Evolutionary conservation across 2,888 invertebrate genomes (phyloP).

Genomic region (Petrolisthes cinctipes): DNA sequence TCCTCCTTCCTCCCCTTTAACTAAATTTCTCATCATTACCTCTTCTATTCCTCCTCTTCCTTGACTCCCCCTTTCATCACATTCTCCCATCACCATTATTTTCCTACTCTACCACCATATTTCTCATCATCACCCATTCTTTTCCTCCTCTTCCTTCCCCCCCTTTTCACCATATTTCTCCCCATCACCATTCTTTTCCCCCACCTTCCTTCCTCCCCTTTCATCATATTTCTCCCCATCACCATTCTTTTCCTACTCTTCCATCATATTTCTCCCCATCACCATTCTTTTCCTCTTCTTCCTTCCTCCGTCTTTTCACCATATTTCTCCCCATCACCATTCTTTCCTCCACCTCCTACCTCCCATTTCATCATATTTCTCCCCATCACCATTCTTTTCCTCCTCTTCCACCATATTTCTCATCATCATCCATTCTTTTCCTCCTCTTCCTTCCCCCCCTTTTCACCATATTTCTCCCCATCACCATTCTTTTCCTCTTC

Average conservation of each 20-base stretch:
- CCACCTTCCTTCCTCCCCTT: not conserved
- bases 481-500: too few species aligned
- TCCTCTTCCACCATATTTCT: not conserved
- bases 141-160: not conserved
- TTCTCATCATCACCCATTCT: not conserved
- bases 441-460: not conserved
- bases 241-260: too few species aligned
- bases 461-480: too few species aligned
- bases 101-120: too few species aligned
- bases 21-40: too few species aligned
- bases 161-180: too few species aligned
- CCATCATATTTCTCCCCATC: not conserved
- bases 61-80: too few species aligned
- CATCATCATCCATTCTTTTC: not conserved
- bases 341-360: not conserved
- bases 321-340: not conserved
- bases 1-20: too few species aligned
- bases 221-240: too few species aligned
- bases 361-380: not conserved
- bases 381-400: slow-evolving; percentile 1
- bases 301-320: not conserved
- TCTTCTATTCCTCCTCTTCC: too few species aligned
- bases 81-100: too few species aligned
- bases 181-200: not conserved
- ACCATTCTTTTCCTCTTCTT: not conserved